These are phyloP conservation scores for Mungos mungo DNA, from an alignment of 2,113 vertebrate species.

Conservation along the genomic window DNA sequence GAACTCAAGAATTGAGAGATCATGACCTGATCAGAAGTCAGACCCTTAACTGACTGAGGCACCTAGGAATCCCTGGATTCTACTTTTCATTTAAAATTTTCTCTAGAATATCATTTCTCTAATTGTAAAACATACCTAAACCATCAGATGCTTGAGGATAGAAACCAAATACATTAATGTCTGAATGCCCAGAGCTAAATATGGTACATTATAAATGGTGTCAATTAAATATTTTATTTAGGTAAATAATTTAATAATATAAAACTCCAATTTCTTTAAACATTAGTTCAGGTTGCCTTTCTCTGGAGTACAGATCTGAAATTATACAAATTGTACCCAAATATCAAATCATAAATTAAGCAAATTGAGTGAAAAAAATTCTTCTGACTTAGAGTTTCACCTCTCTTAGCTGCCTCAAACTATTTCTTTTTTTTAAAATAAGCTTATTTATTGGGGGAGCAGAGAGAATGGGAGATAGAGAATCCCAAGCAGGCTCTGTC, in stretches of 20 bases:
- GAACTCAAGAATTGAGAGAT: too few species aligned
- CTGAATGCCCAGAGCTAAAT: not conserved
- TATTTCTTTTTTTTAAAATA: not conserved
- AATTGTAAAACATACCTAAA: not conserved
- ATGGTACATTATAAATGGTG: not conserved
- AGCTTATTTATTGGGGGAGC: too few species aligned
- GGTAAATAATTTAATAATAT: conserved; percentile 42
- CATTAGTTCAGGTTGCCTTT: conserved; percentile 34
- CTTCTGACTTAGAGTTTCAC: not conserved
- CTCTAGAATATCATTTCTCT: not conserved
- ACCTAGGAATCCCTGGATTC: too few species aligned
- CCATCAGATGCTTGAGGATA: not conserved
- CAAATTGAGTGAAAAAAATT: not conserved
- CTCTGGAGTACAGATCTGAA: not conserved
- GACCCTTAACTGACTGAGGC: too few species aligned
- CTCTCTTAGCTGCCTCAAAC: not conserved
- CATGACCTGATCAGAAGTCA: too few species aligned
- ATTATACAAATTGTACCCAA: not conserved
- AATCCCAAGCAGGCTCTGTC: too few species aligned
- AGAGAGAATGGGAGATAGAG: too few species aligned
- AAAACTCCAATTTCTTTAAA: conserved; percentile 14
- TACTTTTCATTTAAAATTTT: not conserved
- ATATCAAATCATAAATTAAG: not conserved
- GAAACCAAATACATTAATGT: conserved; percentile 8
- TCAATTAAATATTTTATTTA: not conserved